These are phyloP conservation scores for Acrocephalus scirpaceus DNA, from an alignment of 2,797 vertebrate species.

Conservation along the genomic window DNA sequence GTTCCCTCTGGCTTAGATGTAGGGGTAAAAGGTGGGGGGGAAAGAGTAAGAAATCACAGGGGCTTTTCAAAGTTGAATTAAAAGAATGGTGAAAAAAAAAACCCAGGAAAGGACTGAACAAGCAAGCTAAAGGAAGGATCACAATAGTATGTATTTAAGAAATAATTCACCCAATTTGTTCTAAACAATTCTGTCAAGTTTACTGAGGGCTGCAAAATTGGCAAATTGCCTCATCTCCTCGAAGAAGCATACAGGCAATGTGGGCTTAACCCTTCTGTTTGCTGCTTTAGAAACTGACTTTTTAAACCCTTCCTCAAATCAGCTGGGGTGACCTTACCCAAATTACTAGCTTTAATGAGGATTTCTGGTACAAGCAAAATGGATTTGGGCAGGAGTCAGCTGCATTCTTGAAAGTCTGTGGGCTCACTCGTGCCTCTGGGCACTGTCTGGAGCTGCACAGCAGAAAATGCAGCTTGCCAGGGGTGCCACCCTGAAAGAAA, in stretches of 20 bases:
- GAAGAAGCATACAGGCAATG: fast-evolving
- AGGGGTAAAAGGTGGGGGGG: neutral
- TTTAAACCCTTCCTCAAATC: neutral
- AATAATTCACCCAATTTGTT: constrained; percentile 45
- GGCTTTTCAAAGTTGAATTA: neutral
- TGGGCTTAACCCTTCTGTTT: neutral
- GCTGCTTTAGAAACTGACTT: neutral
- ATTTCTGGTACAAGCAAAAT: neutral
- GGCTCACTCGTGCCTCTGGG: fast-evolving
- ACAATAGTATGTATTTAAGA: neutral
- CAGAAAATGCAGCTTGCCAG: neutral
- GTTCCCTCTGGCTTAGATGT: neutral
- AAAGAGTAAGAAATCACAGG: neutral
- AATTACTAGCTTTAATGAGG: neutral
- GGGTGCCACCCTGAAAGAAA: neutral
- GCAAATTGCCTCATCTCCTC: neutral
- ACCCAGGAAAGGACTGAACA: neutral
- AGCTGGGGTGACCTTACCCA: neutral
- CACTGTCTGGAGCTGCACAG: neutral
- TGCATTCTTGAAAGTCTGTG: neutral
- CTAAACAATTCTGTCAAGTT: constrained; percentile 50
- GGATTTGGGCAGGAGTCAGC: neutral
- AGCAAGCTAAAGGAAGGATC: neutral
- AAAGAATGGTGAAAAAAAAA: neutral
- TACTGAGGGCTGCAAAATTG: constrained; percentile 19